A percentile compares a stretch with the other conserved stretches of the same genome.
phyloP scores from a whole-genome alignment of 2,797 vertebrate genomes.

The Hapalemur alaotrensis region DNA sequence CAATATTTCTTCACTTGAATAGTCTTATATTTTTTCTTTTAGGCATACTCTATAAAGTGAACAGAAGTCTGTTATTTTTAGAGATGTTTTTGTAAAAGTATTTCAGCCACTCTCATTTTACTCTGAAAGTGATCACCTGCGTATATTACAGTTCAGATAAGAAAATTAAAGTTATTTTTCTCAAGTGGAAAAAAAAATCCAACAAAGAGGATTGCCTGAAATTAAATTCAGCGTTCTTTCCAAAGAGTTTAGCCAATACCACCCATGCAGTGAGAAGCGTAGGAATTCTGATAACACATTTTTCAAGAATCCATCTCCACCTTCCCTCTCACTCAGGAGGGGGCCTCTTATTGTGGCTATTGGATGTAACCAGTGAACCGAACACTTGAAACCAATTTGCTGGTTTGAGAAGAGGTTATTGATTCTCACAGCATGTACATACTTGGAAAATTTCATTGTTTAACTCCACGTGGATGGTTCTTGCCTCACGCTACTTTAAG shows the following conservation, averaged over 20 bases:
- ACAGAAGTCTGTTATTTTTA: neutral
- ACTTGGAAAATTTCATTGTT: slow-evolving; percentile 51
- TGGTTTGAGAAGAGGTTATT: slow-evolving; percentile 65
- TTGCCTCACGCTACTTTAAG: neutral
- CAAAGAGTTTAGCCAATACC: slow-evolving; percentile 51
- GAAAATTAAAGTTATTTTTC: slow-evolving; percentile 67
- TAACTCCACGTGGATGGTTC: slow-evolving; percentile 59
- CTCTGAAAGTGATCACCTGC: slow-evolving; percentile 29
- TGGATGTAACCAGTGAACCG: slow-evolving; percentile 55
- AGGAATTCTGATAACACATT: slow-evolving; percentile 34
- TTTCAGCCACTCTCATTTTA: neutral
- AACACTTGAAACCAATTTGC: slow-evolving; percentile 66
- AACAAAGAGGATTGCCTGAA: neutral
- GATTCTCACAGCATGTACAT: slow-evolving; percentile 51
- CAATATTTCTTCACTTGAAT: slow-evolving; percentile 21
- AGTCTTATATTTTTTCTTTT: slow-evolving; percentile 17
- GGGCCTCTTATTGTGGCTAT: slow-evolving; percentile 43
- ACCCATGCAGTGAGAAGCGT: neutral
- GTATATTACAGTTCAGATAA: slow-evolving; percentile 13
- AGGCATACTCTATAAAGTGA: neutral
- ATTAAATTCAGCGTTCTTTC: slow-evolving; percentile 49
- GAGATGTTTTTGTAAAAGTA: neutral
- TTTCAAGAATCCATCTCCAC: slow-evolving; percentile 33
- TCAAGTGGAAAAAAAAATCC: neutral
- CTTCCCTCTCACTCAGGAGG: slow-evolving; percentile 8